Evolutionary conservation across 2,113 vertebrate genomes (phyloP), one percentile per base, ranked within the genome.

Genomic region (Myotis yumanensis): DNA sequence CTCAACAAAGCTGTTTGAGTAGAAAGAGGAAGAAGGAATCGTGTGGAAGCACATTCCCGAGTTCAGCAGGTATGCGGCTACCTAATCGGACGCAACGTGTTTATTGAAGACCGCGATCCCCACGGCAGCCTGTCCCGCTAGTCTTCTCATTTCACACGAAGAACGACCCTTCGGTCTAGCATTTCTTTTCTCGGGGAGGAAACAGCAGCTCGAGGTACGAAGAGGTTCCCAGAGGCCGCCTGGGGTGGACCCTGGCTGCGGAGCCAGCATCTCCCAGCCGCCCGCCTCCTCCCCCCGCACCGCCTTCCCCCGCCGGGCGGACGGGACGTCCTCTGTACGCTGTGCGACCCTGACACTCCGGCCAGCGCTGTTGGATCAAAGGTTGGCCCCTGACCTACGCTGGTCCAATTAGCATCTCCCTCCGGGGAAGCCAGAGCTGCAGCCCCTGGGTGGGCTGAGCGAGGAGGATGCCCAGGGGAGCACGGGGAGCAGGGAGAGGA

Each of bases 331-430:
- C 81, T 48, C 75, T 81, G 80, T 68, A 54, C 52, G 46, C 72
- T 77, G 85, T 46, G 71, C 81, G 93, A 85, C 88, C 82, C 92
- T 81, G n/a, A 66, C 5, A 4, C 37, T 90, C 82, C 82, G 68
- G 37, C 82, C 86, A 54, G 62, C 37, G 20, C 18, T 84, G 25
- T 48, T 64, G 40, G 69, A 71, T 96, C 83, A 93, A 87, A 94
- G 75, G 48, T 77, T 77, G 62, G 87, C 73, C 89, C 43, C 5
- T 89, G 94, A 94, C 77, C 82, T 82, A 75, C 91, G 40, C 43
- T 46, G 69, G 89, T 89, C 69, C 90, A 87, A 87, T 95, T 82
- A 96, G 86, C 72, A 73, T 89, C 72, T 82, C 62, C 72, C 40
- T 82, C 40, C 52, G 48, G 72, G 93, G 72, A 57, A 79, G n/a